These are phyloP conservation scores for Porites rus DNA, from an alignment of 92 coral and sea anemone genomes.

Conservation along the genomic window DNA sequence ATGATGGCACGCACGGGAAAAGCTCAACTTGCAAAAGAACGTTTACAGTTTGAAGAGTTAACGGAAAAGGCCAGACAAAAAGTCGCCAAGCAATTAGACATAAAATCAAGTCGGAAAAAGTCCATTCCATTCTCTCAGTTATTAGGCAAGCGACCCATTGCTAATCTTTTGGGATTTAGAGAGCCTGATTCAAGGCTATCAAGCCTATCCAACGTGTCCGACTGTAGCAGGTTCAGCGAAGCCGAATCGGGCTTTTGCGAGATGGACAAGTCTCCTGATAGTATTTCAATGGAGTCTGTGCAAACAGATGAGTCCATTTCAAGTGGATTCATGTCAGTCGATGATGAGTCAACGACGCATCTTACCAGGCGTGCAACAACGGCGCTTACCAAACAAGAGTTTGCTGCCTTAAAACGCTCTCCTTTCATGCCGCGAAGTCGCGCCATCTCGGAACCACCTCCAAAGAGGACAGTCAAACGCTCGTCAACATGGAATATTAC, in stretches of 20 bases:
- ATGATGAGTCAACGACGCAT: slow-evolving; percentile 6
- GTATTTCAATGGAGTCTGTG: slow-evolving; percentile 56
- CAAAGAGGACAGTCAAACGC: slow-evolving; percentile 9
- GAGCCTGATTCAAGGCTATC: slow-evolving; percentile 70
- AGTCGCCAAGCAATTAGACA: slow-evolving; percentile 63
- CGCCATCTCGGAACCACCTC: slow-evolving; percentile 27
- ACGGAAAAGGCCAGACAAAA: slow-evolving; percentile 66
- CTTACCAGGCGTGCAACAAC: slow-evolving; percentile 67
- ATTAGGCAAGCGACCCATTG: slow-evolving; percentile 37
- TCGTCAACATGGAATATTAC: slow-evolving; percentile 27
- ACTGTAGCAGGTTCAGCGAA: slow-evolving; percentile 67
- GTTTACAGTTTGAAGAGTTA: slow-evolving; percentile 61
- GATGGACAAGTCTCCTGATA: slow-evolving; percentile 49
- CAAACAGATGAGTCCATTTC: slow-evolving; percentile 30
- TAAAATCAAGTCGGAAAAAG: slow-evolving; percentile 47
- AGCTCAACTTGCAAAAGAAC: slow-evolving; percentile 66
- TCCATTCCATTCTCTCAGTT: slow-evolving; percentile 6
- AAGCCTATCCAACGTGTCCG: slow-evolving; percentile 76
- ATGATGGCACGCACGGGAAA: slow-evolving; percentile 79
- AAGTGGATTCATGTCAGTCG: slow-evolving; percentile 34
- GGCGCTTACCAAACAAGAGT: slow-evolving; percentile 64
- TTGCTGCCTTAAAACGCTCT: slow-evolving; percentile 32
- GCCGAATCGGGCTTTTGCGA: slow-evolving; percentile 81
- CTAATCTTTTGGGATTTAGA: slow-evolving; percentile 40
- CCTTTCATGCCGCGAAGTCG: slow-evolving; percentile 6